Evolutionary conservation across 2,113 vertebrate genomes (phyloP).

Genomic region (Lipophrys pholis): DNA sequence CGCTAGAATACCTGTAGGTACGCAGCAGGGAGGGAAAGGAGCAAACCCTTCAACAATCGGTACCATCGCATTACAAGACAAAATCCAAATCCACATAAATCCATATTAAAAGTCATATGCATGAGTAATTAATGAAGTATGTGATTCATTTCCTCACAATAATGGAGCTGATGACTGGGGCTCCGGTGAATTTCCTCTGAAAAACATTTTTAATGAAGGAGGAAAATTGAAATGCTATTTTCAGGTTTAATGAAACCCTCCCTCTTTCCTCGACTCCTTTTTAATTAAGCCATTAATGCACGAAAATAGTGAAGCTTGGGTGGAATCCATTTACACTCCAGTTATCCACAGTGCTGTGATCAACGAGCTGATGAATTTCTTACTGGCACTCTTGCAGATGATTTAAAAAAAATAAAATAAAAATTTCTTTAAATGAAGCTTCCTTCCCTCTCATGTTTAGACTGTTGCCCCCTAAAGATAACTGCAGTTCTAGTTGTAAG

Average conservation of each 20-base stretch:
- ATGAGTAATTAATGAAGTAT: no score
- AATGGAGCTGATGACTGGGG: constrained; percentile 29
- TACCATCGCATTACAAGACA: no score
- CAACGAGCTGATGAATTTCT: constrained; percentile 24
- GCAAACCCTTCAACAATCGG: no score
- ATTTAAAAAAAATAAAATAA: no score
- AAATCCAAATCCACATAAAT: no score
- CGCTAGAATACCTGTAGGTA: no score
- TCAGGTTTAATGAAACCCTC: constrained; percentile 38
- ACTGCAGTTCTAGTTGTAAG: background rate
- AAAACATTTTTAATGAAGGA: constrained; percentile 47
- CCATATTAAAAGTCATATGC: no score
- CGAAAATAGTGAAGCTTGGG: constrained; percentile 14
- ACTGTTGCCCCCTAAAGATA: background rate
- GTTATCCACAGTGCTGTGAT: constrained; percentile 26
- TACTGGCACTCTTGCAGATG: background rate
- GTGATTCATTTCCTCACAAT: constrained; percentile 18
- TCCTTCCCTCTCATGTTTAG: background rate
- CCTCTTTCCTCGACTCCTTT: background rate
- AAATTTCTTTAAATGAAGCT: background rate
- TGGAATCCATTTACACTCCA: constrained; percentile 31
- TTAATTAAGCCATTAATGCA: constrained; percentile 50
- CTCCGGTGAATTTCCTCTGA: constrained; percentile 20
- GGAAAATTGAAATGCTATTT: constrained; percentile 54
- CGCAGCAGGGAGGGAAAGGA: no score